These are phyloP conservation scores for Aphelocoma coerulescens DNA, from an alignment of 2,113 vertebrate genomes.

Conservation along the genomic window DNA sequence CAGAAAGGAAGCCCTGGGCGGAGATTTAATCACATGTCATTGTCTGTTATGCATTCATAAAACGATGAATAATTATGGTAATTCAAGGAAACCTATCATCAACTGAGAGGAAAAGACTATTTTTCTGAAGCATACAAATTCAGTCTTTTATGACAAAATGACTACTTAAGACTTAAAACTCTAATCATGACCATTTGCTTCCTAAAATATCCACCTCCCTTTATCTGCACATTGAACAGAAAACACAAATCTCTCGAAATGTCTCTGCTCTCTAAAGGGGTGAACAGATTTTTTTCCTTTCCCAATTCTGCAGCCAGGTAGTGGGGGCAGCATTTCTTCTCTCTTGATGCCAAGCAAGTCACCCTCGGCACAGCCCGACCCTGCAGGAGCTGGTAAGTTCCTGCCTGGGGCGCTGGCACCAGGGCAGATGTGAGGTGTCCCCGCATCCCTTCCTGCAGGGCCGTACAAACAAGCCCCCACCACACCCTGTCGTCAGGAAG, in stretches of 20 bases:
- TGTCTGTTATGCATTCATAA: constrained; percentile 50
- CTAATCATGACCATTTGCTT: constrained; percentile 73
- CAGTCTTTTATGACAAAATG: constrained; percentile 69
- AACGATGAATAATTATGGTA: constrained; percentile 62
- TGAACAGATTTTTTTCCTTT: background rate
- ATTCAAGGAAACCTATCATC: constrained; percentile 70
- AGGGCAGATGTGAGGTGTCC: background rate
- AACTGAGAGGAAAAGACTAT: constrained; percentile 64
- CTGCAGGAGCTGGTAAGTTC: accelerated
- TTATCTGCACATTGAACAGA: constrained; percentile 53
- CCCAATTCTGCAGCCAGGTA: background rate
- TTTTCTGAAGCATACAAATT: constrained; percentile 62
- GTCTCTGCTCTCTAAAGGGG: background rate
- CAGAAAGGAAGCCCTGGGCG: constrained; percentile 36
- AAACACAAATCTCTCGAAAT: constrained; percentile 5
- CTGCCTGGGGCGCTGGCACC: background rate
- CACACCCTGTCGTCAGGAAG: background rate
- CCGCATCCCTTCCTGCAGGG: background rate
- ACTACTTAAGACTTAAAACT: constrained; percentile 59
- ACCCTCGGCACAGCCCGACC: background rate
- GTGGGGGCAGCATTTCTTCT: background rate
- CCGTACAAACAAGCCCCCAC: background rate
- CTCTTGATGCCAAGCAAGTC: background rate
- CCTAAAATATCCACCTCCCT: constrained; percentile 67
- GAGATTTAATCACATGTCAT: constrained; percentile 57